Base-by-base conservation (phyloP, 2,888 invertebrate genomes). In the Stenichneumon culpator region DNA sequence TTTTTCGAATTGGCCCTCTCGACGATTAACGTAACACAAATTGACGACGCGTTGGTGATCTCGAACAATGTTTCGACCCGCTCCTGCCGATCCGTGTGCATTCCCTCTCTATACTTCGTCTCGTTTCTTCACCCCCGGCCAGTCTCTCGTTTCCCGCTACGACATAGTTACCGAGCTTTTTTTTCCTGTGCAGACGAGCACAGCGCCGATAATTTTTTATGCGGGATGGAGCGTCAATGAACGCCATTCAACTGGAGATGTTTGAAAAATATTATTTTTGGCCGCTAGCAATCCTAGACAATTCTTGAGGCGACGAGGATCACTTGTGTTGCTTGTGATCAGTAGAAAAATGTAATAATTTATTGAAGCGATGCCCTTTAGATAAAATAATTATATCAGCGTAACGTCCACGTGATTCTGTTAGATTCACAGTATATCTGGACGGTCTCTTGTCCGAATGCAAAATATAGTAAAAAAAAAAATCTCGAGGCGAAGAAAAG, bases 11-110 rank as follows among this genome's bases (percentile, higher is more conserved):
- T 82, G 67, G 77, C 44, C 83, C 82, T 80, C 86, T 87, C 77
- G 79, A 79, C 86, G 80, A 67, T 81, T 77, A 75, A 81, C 47
- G 73, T 36, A 25, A 9, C 83, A 75, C 82, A 87, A 86, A 87
- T 86, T 86, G 87, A 79, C 81, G 82, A 86, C 87, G 86, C 86
- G 83, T 87, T 87, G 87, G 73, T 87, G 83, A 86, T 80, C 87
- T 81, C 87, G 86, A 87, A 87, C 86, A 87, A 87, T 87, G 87
- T 87, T 86, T 79, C 83, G 86, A 83, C 79, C 67, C 63, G 60
- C 60, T 70, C 52, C 25, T 68, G 16, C 44, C 63, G 11, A 65
- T 44, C n/a, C 54, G n/a, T 44, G 57, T 52, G 63, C 47, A 60
- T 32, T 44, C 52, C 19, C 60, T 22, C 57, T 25, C 7, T 54